These are phyloP conservation scores for Leptoclinus maculatus DNA, from an alignment of 2,797 vertebrate species.

Conservation along the genomic window DNA sequence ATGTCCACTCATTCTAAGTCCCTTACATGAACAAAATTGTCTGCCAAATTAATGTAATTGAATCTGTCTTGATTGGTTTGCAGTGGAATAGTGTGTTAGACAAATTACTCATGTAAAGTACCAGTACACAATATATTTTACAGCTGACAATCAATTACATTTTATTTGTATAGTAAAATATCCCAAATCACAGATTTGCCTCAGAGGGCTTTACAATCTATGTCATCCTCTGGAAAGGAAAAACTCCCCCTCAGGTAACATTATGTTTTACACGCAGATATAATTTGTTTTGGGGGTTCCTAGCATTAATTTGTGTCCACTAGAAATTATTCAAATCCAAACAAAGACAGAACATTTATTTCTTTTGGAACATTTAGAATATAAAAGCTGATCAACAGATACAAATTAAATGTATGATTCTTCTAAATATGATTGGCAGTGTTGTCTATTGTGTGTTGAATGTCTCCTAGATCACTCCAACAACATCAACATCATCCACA, in stretches of 20 bases:
- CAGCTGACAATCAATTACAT: not conserved
- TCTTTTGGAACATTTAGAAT: not conserved
- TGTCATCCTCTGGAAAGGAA: not conserved
- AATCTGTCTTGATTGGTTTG: not conserved
- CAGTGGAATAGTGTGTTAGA: not conserved
- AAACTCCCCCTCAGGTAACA: not conserved
- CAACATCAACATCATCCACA: conserved; percentile 23
- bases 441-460: not conserved
- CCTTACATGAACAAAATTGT: no score
- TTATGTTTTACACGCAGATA: not conserved
- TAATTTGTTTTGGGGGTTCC: not conserved
- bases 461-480: conserved; percentile 19
- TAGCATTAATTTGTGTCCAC: not conserved
- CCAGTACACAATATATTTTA: not conserved
- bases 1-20: no score
- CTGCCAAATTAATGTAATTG: not conserved
- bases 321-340: not conserved
- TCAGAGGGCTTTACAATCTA: not conserved
- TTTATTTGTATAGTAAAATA: not conserved
- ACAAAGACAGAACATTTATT: not conserved
- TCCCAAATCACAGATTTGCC: no score
- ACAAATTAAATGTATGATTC: not conserved
- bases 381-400: not conserved
- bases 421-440: not conserved
- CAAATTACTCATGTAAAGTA: not conserved